Conservation (phyloP, 2,888 invertebrate species). For the Eupithecia tripunctaria region DNA sequence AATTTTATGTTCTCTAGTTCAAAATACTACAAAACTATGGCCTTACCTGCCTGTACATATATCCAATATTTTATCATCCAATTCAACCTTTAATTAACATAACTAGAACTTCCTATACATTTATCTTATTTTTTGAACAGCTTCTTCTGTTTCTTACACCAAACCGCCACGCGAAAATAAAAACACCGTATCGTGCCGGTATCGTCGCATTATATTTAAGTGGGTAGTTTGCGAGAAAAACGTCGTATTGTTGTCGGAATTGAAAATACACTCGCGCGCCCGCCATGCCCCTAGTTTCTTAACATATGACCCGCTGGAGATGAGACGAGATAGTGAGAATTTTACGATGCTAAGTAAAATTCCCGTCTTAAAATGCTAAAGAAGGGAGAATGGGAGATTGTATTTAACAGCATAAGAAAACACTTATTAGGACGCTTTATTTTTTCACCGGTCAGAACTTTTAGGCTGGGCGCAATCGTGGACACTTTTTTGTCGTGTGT, state of each 20-base stretch:
- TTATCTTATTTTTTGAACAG: not conserved
- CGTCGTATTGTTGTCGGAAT: constrained; percentile 80
- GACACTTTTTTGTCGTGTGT: too few relatives aligned
- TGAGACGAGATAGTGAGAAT: constrained; percentile 17
- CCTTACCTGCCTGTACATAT: not conserved
- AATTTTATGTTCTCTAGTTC: not conserved
- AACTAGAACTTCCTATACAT: not conserved
- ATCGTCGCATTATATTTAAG: constrained; percentile 81
- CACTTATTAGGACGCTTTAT: not conserved
- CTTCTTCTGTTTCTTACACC: constrained; percentile 33
- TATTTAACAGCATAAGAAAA: not conserved
- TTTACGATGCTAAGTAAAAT: constrained; percentile 5
- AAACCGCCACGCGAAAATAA: constrained; percentile 52
- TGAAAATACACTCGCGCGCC: constrained; percentile 75
- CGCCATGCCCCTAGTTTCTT: constrained; percentile 44
- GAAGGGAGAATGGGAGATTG: not conserved
- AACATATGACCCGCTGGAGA: constrained; percentile 54
- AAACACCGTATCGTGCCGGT: constrained; percentile 68
- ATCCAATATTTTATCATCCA: not conserved
- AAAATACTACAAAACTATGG: not conserved
- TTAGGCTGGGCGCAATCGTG: too few relatives aligned
- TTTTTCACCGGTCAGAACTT: too few relatives aligned
- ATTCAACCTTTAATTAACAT: not conserved
- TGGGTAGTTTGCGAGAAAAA: constrained; percentile 81
- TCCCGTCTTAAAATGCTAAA: not conserved